Base-by-base conservation (phyloP, 1,140 invertebrate genomes). In the Drosophila aff. region DNA sequence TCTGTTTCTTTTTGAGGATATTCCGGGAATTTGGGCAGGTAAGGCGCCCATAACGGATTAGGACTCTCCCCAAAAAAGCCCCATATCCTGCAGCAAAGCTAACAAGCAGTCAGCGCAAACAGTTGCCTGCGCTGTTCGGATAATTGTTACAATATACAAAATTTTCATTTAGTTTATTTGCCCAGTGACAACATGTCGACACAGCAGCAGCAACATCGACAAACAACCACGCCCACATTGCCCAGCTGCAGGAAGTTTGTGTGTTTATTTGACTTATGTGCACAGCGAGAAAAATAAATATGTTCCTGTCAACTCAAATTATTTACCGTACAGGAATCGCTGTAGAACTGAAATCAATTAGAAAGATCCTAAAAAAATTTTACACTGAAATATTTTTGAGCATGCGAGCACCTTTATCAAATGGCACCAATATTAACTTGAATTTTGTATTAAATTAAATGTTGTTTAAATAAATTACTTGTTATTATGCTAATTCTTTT, bases 91-190 rank as follows among this genome's bases (percentile, higher is more conserved):
- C 62, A 26, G 63, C 46, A n/a, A 26, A 57, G 21, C 21, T 26
- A 26, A 13, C n/a, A 53, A 47, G 53, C 44, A 47, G 36, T 43
- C 50, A 61, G 71, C 18, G 55, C 55, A 74, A 73, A 74, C 71
- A 74, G 71, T 73, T 61, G n/a, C 68, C 44, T 47, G 23, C 53
- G 61, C 41, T 75, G 73, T 41, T 62, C 62, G 78, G 67, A 90
- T 90, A 89, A 90, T 89, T 89, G 85, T 82, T 69, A 90, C 85
- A 85, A 90, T 73, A 85, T 69, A 85, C 81, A 85, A 79, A 83
- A 79, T 82, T 79, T 79, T 78, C 71, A 89, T 83, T 81, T 75
- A 87, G 69, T 81, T 81, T 89, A 75, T 87, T 81, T 87, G 66
- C 61, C 21, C 63, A 62, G 38, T 49, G 60, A 71, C 63, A 82